Evolutionary conservation across 2,888 invertebrate genomes (phyloP).

Genomic region (Ectemnius cavifrons): DNA sequence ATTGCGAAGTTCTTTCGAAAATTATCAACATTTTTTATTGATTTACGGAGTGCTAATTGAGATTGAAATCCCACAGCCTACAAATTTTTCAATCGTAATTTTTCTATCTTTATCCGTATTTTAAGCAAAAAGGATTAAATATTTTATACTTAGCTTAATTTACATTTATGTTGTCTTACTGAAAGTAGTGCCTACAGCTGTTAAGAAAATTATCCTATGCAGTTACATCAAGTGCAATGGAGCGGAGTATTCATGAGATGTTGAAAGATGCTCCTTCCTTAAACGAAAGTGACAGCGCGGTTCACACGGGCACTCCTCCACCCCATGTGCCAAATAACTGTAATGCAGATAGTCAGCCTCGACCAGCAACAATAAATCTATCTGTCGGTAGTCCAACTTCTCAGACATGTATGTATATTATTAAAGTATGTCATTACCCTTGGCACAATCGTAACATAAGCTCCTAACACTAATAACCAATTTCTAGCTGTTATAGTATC

Average conservation of each 20-base stretch:
- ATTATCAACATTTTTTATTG: neutral
- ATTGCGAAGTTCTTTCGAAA: neutral
- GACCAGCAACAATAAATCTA: constrained; percentile 83
- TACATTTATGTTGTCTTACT: neutral
- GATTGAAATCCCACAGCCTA: neutral
- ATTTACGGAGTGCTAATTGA: no score
- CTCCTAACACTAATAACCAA: neutral
- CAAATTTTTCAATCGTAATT: neutral
- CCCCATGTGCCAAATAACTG: constrained; percentile 73
- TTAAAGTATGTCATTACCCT: neutral
- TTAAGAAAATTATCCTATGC: no score
- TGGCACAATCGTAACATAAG: neutral
- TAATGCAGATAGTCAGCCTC: constrained; percentile 79
- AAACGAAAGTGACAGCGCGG: constrained; percentile 86
- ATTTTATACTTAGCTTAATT: neutral
- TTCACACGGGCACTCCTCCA: constrained; percentile 87
- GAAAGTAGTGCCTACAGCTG: no score
- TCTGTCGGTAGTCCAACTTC: constrained; percentile 85
- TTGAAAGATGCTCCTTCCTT: constrained; percentile 89
- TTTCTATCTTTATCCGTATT: neutral
- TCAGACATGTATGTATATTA: constrained; percentile 67
- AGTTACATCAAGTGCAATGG: constrained; percentile 71
- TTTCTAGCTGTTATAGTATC: constrained; percentile 63
- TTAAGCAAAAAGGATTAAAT: neutral
- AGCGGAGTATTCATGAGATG: constrained; percentile 91